Conservation (phyloP, 35 echinoderm and acorn worm genomes). For the Heliocidaris tuberculata region DNA sequence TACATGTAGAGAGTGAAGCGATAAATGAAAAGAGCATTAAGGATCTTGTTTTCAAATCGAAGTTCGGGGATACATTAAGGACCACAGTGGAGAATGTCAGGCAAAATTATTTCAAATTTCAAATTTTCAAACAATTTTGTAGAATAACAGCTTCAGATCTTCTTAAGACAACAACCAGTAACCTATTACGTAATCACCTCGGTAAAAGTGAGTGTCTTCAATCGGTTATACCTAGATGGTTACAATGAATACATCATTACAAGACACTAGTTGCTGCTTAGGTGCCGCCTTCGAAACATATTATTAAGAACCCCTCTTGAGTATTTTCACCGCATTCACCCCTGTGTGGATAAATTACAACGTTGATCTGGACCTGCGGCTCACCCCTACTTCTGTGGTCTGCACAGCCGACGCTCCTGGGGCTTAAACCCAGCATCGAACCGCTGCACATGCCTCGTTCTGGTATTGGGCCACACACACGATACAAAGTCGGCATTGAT, state of each 20-base stretch:
- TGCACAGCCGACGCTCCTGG: slow-evolving; percentile 24
- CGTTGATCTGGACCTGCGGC: slow-evolving; percentile 5
- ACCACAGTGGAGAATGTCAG: too few species aligned
- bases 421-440: slow-evolving; percentile 27
- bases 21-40: too few species aligned
- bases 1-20: too few species aligned
- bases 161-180: not conserved
- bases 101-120: too few species aligned
- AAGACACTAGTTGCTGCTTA: not conserved
- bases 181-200: too few species aligned
- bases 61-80: too few species aligned
- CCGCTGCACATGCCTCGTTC: not conserved
- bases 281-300: not conserved
- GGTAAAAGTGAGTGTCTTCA: too few species aligned
- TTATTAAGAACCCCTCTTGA: not conserved
- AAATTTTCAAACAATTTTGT: too few species aligned
- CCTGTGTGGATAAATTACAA: slow-evolving; percentile 32
- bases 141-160: not conserved
- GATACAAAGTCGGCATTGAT: slow-evolving; percentile 15
- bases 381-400: slow-evolving; percentile 41
- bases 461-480: slow-evolving; percentile 23
- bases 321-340: not conserved
- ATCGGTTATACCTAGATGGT: too few species aligned
- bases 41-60: too few species aligned
- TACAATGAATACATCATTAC: not conserved